Evolutionary conservation across 1,140 invertebrate genomes (phyloP), one percentile per base, ranked within the genome.

Genomic region (Pseudomyrmex dendroicus): DNA sequence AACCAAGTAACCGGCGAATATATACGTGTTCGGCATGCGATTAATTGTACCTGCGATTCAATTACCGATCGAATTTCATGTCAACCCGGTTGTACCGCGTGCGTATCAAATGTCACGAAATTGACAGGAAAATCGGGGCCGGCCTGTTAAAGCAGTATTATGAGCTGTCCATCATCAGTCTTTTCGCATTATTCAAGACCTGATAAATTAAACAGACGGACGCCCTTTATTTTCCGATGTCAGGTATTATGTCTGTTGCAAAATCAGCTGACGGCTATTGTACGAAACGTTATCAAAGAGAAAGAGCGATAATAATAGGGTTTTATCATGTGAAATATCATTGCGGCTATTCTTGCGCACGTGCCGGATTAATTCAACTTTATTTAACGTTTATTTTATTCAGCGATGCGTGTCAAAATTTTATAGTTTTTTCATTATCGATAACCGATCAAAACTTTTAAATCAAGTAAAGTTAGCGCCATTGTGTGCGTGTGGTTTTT

Each of bases 131-230:
- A 80, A 80, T 80, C 13, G 50, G 9, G 50, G 50, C 13, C 9
- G 50, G 50, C 44, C 48, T 78, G 59, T 70, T 78, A 78, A 78
- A 70, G 76, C 70, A 70, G 64, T 59, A 78, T 70, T 52, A 68
- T 78, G 50, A 46, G 59, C 76, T 78, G 76, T 78, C 76, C 64
- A 78, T 78, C 76, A 70, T 35, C 66, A n/a, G 46, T 56, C 44
- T 72, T 72, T 72, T 59, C 76, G 15, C 25, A 44, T 61, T 80
- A 61, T 72, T 44, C 44, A 72, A 59, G 44, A 44, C 46, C n/a
- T 22, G 63, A 12, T 78, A 78, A 68, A 78, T 78, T 78, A 78
- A 78, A 70, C 52, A 78, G 64, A 59, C 15, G 64, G 54, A 48
- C 44, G 44, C n/a, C 66, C 66, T 72, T 78, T 80, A 59, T 72